Evolutionary conservation across 2,888 invertebrate genomes (phyloP), one percentile per base, ranked within the genome.

Genomic region (Lithophane semibrunnea): DNA sequence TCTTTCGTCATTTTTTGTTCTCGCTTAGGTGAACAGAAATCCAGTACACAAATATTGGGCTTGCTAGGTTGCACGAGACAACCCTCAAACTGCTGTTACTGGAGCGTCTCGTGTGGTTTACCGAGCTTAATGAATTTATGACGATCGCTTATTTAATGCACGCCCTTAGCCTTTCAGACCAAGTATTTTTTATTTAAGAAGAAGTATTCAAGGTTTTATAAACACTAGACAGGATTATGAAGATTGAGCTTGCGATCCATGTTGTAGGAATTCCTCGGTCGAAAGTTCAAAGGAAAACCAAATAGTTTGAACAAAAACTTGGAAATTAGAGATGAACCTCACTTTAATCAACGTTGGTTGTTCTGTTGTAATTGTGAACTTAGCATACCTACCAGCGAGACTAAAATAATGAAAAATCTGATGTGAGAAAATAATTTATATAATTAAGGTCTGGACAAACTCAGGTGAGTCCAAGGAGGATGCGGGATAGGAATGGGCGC

Each of bases 271-370:
- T 77, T 47, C n/a, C 16, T 21, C 37, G 2, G 54, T 37, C 16
- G 13, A 56, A 67, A 66, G 47, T 49, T 54, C 54, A 63, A 70
- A 77, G 70, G 12, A 70, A 78, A 77, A 58, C 58, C 47, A 60
- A 66, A 72, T 71, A 75, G 54, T 68, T 75, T 58, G 18, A 56
- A 64, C 79, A 67, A 78, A 77, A 61, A 49, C 69, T 49, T 54
- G 24, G 12, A 44, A 79, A 66, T 61, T 24, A 16, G 18, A 61
- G 37, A 60, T 54, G 65, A 56, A 67, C 54, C 66, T 21, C 29
- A 65, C 18, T 72, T 49, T 79, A 65, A 79, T 61, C 49, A 78
- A 67, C n/a, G 16, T 42, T 63, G 47, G 70, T 58, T 58, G 63
- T 60, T 64, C n/a, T 44, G n/a, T n/a, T 44, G 7, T 54, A 29